phyloP scores from a whole-genome alignment of 2,797 vertebrate genomes.

The Gastrophryne carolinensis region DNA sequence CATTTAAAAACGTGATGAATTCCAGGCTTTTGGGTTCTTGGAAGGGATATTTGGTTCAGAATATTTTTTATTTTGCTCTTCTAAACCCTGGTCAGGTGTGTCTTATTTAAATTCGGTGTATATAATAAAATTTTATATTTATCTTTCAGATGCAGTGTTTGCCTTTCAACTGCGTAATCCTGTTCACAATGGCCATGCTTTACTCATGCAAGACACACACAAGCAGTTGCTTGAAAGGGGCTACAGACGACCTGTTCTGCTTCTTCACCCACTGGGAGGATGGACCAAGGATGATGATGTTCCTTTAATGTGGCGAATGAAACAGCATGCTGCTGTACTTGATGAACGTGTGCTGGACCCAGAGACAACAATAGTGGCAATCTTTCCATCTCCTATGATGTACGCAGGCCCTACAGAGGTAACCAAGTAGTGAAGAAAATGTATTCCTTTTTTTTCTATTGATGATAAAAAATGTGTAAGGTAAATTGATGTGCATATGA shows the following conservation, averaged over 20 bases:
- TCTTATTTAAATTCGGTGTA: too few species aligned
- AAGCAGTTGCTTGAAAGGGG: slow-evolving; percentile 87
- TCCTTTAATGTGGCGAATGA: slow-evolving; percentile 92
- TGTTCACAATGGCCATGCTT: slow-evolving; percentile 93
- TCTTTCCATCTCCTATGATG: slow-evolving; percentile 99
- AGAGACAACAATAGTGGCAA: slow-evolving; percentile 88
- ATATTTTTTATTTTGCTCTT: too few species aligned
- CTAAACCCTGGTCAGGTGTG: too few species aligned
- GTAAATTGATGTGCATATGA: too few species aligned
- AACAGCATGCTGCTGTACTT: slow-evolving; percentile 90
- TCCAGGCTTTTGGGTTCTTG: too few species aligned
- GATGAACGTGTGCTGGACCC: slow-evolving; percentile 88
- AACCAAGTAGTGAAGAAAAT: slow-evolving; percentile 23
- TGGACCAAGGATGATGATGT: slow-evolving; percentile 98
- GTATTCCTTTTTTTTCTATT: background rate
- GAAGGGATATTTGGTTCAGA: too few species aligned
- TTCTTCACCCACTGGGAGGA: slow-evolving; percentile 92
- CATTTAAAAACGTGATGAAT: too few species aligned
- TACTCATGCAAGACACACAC: slow-evolving; percentile 95
- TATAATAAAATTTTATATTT: background rate
- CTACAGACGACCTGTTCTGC: slow-evolving; percentile 87
- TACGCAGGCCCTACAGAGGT: slow-evolving; percentile 98
- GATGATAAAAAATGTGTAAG: too few species aligned
- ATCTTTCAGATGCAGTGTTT: slow-evolving; percentile 85
- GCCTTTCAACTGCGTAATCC: slow-evolving; percentile 97